Conservation (phyloP, 1,140 invertebrate genomes). For the Scaptodrosophila lebanonensis region DNA sequence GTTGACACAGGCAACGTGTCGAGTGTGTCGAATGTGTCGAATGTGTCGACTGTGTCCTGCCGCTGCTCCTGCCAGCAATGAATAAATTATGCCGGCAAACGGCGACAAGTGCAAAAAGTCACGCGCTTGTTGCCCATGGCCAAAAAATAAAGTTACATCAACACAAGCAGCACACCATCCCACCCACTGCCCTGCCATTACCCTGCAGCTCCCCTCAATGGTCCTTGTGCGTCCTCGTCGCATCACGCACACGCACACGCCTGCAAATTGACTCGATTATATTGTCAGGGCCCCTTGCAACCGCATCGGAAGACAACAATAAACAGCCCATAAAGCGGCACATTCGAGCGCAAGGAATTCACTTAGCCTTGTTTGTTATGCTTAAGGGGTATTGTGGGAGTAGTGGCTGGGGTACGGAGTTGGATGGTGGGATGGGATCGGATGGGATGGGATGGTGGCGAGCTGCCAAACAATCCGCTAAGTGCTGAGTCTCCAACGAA, state of each 20-base stretch:
- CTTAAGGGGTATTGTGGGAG: too few species aligned
- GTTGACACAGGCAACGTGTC: neutral
- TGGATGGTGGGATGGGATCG: too few species aligned
- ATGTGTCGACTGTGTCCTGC: too few species aligned
- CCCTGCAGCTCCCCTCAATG: too few species aligned
- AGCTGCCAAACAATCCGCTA: constrained; percentile 76
- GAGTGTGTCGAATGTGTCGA: too few species aligned
- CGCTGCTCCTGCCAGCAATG: constrained; percentile 47
- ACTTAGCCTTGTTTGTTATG: constrained; percentile 77
- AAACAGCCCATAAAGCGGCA: constrained; percentile 72
- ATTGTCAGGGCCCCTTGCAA: constrained; percentile 41
- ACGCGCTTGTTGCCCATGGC: constrained; percentile 47
- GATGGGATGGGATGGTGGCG: too few species aligned
- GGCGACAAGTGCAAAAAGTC: constrained; percentile 75
- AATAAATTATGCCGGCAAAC: constrained; percentile 64
- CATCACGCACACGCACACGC: constrained; percentile 45
- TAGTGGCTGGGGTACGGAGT: too few species aligned
- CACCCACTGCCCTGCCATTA: too few species aligned
- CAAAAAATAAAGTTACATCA: constrained; percentile 64
- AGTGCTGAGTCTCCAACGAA: constrained; percentile 37
- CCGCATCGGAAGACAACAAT: constrained; percentile 52
- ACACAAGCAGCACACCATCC: constrained; percentile 36
- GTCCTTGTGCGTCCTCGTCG: too few species aligned
- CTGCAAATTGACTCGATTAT: constrained; percentile 76
- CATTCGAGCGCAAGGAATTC: constrained; percentile 72